phyloP scores from a whole-genome alignment of 2,113 vertebrate genomes.

The Gavialis gangeticus region DNA sequence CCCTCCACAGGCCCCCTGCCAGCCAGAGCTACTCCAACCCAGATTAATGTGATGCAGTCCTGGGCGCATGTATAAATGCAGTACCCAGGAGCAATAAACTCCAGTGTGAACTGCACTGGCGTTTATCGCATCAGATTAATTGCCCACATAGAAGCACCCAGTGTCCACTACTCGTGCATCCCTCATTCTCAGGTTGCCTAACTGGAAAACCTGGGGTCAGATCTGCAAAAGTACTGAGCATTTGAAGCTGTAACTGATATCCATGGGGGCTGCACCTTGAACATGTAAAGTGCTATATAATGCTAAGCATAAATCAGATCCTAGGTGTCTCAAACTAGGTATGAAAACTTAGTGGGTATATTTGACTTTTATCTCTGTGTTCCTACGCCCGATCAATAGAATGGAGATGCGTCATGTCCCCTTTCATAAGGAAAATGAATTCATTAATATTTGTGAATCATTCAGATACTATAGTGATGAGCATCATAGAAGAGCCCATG shows the following conservation, averaged over 20 bases:
- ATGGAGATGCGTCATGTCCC: neutral
- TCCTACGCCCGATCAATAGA: neutral
- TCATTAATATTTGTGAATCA: slow-evolving; percentile 4
- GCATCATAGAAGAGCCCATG: neutral
- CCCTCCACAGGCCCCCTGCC: too few species aligned
- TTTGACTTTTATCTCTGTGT: neutral
- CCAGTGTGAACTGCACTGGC: too few species aligned
- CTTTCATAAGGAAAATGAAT: slow-evolving; percentile 1
- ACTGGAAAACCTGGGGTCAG: neutral
- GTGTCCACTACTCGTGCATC: too few species aligned
- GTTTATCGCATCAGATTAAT: too few species aligned
- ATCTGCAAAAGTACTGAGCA: neutral
- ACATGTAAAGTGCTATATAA: neutral
- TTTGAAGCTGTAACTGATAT: neutral
- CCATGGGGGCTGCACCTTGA: neutral
- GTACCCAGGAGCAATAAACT: too few species aligned
- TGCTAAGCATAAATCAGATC: neutral
- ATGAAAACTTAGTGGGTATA: neutral
- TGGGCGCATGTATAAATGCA: too few species aligned
- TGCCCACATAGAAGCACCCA: too few species aligned
- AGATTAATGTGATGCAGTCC: too few species aligned
- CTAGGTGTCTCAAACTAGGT: neutral
- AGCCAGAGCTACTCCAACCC: too few species aligned
- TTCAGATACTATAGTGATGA: neutral
- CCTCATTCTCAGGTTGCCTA: too few species aligned